Evolutionary conservation across 2,113 vertebrate genomes (phyloP).

Genomic region (Rhombomys opimus): DNA sequence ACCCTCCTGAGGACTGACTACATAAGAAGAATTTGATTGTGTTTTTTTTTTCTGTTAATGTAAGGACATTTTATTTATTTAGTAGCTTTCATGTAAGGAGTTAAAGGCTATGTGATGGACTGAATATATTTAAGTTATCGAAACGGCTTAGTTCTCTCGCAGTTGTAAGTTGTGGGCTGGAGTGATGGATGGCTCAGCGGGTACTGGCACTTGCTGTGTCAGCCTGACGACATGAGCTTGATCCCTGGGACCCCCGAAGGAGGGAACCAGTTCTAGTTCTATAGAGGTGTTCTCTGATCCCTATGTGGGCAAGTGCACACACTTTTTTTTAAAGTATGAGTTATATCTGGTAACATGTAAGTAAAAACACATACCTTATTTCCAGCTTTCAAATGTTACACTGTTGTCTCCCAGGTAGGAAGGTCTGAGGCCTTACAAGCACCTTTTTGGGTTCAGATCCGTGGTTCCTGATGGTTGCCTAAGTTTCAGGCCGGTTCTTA

Average conservation of each 20-base stretch:
- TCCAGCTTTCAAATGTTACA: not conserved
- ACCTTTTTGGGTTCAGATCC: not conserved
- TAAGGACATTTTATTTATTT: constrained; percentile 57
- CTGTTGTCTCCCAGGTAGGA: not conserved
- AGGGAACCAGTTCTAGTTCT: not conserved
- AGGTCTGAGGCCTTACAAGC: not conserved
- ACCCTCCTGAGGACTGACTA: not conserved
- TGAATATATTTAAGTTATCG: constrained; percentile 59
- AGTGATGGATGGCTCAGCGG: too few relatives aligned
- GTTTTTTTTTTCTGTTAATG: not conserved
- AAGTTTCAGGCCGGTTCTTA: not conserved
- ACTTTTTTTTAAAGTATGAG: not conserved
- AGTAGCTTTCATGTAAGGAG: constrained; percentile 36
- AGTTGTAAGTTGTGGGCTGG: not conserved
- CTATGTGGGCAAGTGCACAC: too few relatives aligned
- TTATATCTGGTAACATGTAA: not conserved
- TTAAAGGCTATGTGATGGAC: not conserved
- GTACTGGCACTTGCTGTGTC: not conserved
- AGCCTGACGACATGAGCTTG: not conserved
- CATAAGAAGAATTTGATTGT: not conserved
- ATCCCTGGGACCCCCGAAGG: not conserved
- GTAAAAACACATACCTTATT: not conserved
- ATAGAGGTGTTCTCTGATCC: not conserved
- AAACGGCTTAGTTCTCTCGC: not conserved
- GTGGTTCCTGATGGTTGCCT: not conserved